Evolutionary conservation across 1,140 invertebrate species (phyloP).

Genomic region (Atta cephalotes): DNA sequence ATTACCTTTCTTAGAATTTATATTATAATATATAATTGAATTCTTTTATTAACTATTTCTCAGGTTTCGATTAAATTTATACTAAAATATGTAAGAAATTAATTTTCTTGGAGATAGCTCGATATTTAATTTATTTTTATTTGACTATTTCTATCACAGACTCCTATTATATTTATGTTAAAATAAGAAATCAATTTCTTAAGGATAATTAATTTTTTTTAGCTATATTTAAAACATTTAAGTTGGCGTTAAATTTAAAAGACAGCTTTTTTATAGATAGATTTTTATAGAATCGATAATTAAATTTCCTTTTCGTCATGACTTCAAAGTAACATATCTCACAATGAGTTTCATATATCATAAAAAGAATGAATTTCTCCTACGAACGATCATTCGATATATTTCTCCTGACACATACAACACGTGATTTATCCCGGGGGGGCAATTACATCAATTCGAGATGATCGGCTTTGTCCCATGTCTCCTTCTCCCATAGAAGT

Average conservation of each 20-base stretch:
- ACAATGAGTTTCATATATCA: slow-evolving; percentile 14
- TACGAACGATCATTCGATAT: background rate
- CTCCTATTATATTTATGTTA: too few species aligned
- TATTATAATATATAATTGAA: too few species aligned
- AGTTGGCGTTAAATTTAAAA: background rate
- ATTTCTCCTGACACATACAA: slow-evolving; percentile 7
- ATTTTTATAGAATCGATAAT: background rate
- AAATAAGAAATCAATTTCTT: too few species aligned
- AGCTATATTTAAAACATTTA: background rate
- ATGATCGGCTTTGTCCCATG: slow-evolving; percentile 55
- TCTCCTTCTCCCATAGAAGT: background rate
- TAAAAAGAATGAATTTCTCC: background rate
- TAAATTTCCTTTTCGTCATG: background rate
- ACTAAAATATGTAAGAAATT: too few species aligned
- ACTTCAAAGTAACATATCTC: background rate
- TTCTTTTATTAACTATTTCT: too few species aligned
- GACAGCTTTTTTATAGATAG: background rate
- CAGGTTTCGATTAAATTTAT: too few species aligned
- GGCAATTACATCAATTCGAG: slow-evolving; percentile 34
- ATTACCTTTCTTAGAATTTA: background rate
- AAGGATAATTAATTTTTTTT: background rate
- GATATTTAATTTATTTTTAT: too few species aligned
- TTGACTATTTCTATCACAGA: too few species aligned
- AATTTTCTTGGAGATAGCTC: too few species aligned
- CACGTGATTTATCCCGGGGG: slow-evolving; percentile 38